Conservation (phyloP, 2,113 vertebrate species). For the Prolemur simus region DNA sequence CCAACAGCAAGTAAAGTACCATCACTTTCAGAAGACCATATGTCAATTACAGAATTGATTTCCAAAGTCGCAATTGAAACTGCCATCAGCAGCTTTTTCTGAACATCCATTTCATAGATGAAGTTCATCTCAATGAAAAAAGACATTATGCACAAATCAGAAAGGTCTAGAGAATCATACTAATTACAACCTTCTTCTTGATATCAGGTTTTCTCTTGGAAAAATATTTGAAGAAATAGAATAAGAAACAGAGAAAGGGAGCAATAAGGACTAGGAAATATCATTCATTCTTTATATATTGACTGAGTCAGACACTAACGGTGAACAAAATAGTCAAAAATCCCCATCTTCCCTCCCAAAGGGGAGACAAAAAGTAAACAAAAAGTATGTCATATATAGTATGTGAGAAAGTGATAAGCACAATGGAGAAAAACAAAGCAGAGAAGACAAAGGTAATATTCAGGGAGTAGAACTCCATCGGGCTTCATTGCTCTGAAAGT, state of each 20-base stretch:
- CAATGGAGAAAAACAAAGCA: not conserved
- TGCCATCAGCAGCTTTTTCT: not conserved
- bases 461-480: not conserved
- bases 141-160: not conserved
- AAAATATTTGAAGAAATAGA: constrained; percentile 23
- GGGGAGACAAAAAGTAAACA: not conserved
- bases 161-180: not conserved
- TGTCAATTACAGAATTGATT: constrained; percentile 59
- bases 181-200: not conserved
- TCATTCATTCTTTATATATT: not conserved
- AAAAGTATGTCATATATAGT: not conserved
- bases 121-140: constrained; percentile 39
- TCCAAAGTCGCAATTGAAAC: constrained; percentile 37
- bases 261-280: not conserved
- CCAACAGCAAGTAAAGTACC: not conserved
- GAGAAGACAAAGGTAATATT: not conserved
- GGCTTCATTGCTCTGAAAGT: not conserved
- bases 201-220: not conserved
- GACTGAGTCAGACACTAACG: not conserved
- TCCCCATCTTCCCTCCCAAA: not conserved
- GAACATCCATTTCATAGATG: constrained; percentile 24
- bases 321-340: not conserved
- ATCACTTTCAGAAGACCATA: constrained; percentile 9
- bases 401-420: not conserved
- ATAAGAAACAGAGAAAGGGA: not conserved